These are phyloP conservation scores for Microplitis manilae DNA, from an alignment of 2,888 invertebrate genomes.

Conservation along the genomic window DNA sequence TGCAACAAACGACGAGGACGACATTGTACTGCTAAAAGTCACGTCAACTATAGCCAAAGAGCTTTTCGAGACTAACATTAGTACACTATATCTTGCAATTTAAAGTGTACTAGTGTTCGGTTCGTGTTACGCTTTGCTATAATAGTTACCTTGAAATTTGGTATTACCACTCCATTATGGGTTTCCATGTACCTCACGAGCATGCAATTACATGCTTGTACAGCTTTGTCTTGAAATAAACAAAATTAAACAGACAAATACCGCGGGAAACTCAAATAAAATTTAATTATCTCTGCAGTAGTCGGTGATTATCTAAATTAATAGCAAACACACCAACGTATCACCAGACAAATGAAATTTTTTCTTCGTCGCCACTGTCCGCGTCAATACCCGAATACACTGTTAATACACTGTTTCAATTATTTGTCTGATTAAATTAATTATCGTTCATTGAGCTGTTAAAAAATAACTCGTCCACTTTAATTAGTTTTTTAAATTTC, in stretches of 20 bases:
- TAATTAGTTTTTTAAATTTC: too few species aligned
- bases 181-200: conserved; percentile 34
- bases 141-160: conserved; percentile 40
- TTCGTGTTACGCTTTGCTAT: conserved; percentile 11
- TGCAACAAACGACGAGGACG: background rate
- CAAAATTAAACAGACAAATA: background rate
- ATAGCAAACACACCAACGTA: background rate
- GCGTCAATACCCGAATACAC: too few species aligned
- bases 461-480: too few species aligned
- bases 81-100: background rate
- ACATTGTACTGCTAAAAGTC: background rate
- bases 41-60: background rate
- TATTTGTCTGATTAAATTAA: background rate
- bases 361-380: too few species aligned
- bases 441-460: background rate
- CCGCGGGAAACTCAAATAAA: background rate
- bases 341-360: too few species aligned
- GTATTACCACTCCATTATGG: conserved; percentile 43
- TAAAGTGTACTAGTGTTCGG: background rate
- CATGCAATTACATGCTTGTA: conserved; percentile 41
- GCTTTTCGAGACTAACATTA: background rate
- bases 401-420: background rate
- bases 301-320: background rate
- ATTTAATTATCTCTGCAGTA: background rate
- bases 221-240: conserved; percentile 18